phyloP scores from a whole-genome alignment of 92 coral and sea anemone species.

The Desmophyllum pertusum region DNA sequence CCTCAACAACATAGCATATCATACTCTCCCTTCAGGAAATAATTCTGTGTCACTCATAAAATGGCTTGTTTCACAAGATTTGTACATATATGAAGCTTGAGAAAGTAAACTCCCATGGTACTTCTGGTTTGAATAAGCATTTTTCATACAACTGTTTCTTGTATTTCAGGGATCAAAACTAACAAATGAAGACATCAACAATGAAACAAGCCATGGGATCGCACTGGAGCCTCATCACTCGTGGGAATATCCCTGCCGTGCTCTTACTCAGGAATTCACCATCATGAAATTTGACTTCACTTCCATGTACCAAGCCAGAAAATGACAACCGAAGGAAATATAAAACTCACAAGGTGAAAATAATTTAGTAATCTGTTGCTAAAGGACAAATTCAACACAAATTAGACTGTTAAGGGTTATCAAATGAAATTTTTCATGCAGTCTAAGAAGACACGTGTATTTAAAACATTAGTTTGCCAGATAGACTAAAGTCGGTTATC shows the following conservation, averaged over 20 bases:
- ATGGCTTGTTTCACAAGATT: no score
- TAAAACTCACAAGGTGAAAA: slow-evolving; percentile 67
- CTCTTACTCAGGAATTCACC: slow-evolving; percentile 69
- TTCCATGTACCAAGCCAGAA: slow-evolving; percentile 63
- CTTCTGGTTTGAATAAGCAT: no score
- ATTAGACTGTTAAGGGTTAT: no score
- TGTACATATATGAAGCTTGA: no score
- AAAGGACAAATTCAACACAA: no score
- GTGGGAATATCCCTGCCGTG: slow-evolving; percentile 93
- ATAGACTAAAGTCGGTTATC: no score
- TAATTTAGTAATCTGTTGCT: neutral
- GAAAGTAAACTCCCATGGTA: neutral
- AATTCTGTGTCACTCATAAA: no score
- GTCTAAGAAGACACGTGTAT: no score
- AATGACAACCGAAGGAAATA: slow-evolving; percentile 44
- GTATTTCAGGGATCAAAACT: slow-evolving; percentile 56
- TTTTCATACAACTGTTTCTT: neutral
- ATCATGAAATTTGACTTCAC: slow-evolving; percentile 80
- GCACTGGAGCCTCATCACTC: slow-evolving; percentile 91
- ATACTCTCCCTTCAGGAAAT: no score
- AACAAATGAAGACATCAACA: slow-evolving; percentile 63
- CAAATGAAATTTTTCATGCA: no score
- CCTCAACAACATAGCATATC: no score
- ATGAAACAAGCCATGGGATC: slow-evolving; percentile 62
- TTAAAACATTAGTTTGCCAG: no score